Percentiles rank a stretch among this genome's conserved stretches.
phyloP scores from a whole-genome alignment of 2,888 invertebrate species.

The Xylophagus ater region DNA sequence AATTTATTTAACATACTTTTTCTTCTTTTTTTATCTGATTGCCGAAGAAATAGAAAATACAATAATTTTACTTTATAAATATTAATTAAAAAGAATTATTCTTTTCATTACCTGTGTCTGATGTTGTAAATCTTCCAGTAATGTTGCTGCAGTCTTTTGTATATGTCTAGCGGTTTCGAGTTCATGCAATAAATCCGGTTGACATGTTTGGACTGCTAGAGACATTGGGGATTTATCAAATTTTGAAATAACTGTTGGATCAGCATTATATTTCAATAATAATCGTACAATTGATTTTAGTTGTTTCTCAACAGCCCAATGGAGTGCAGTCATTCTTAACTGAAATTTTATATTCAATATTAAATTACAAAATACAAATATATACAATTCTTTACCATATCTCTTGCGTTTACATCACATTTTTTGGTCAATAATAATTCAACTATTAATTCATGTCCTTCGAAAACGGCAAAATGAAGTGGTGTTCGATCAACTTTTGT shows the following conservation, averaged over 20 bases:
- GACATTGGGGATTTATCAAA: conserved; percentile 59
- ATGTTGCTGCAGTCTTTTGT: conserved; percentile 22
- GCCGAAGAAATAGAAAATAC: no score
- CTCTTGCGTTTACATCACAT: conserved; percentile 61
- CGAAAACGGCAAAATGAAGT: conserved; percentile 77
- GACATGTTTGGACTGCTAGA: conserved; percentile 54
- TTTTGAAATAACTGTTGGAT: conserved; percentile 55
- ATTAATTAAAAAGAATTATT: conserved; percentile 14
- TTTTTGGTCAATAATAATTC: conserved; percentile 55
- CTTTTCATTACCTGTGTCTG: conserved; percentile 14
- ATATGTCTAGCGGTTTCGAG: conserved; percentile 40
- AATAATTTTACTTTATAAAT: no score
- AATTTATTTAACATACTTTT: no score
- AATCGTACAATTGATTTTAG: conserved; percentile 56
- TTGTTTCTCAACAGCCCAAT: conserved; percentile 85
- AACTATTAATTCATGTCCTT: conserved; percentile 67
- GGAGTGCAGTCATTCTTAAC: conserved; percentile 83
- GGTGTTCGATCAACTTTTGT: conserved; percentile 90
- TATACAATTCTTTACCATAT: conserved; percentile 50
- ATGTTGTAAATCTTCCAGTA: not conserved
- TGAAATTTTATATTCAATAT: conserved; percentile 29
- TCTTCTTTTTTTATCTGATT: no score
- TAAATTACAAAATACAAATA: conserved; percentile 3
- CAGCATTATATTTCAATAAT: conserved; percentile 64
- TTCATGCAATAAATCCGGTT: conserved; percentile 48